Evolutionary conservation across 1,140 invertebrate species (phyloP).

Genomic region (Melanaphis sacchari): DNA sequence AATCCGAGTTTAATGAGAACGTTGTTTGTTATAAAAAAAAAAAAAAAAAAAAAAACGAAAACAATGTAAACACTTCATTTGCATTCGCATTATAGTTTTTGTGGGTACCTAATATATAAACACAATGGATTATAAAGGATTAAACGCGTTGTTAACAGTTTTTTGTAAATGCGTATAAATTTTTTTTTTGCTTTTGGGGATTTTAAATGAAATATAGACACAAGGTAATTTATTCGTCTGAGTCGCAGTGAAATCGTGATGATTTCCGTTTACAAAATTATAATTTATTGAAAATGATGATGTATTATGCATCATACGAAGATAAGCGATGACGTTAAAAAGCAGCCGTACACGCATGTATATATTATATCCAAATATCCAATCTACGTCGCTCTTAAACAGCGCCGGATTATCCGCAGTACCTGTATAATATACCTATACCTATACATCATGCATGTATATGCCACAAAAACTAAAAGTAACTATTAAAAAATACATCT

Average conservation of each 20-base stretch:
- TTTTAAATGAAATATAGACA: neutral
- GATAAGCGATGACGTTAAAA: neutral
- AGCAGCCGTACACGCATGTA: neutral
- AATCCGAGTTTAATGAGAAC: neutral
- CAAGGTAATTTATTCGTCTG: neutral
- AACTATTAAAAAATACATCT: neutral
- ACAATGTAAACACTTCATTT: slow-evolving; percentile 17
- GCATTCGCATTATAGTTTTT: neutral
- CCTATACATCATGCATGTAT: neutral
- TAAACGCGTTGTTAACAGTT: slow-evolving; percentile 37
- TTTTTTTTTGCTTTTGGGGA: neutral
- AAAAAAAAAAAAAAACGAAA: neutral
- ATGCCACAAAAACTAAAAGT: neutral
- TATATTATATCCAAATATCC: neutral
- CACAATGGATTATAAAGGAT: slow-evolving; percentile 25
- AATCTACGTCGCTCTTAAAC: neutral
- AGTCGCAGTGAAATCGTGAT: neutral
- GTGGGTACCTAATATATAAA: neutral
- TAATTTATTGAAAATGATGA: neutral
- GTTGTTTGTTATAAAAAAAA: neutral
- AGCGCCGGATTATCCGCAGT: neutral
- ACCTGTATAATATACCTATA: neutral
- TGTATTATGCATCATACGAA: neutral
- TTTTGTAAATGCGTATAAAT: neutral
- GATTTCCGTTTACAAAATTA: neutral